A percentile compares a stretch with the other conserved stretches of the same genome.
These are phyloP conservation scores for Salvelinus sp. DNA, from an alignment of 2,113 vertebrate species.

Conservation along the genomic window DNA sequence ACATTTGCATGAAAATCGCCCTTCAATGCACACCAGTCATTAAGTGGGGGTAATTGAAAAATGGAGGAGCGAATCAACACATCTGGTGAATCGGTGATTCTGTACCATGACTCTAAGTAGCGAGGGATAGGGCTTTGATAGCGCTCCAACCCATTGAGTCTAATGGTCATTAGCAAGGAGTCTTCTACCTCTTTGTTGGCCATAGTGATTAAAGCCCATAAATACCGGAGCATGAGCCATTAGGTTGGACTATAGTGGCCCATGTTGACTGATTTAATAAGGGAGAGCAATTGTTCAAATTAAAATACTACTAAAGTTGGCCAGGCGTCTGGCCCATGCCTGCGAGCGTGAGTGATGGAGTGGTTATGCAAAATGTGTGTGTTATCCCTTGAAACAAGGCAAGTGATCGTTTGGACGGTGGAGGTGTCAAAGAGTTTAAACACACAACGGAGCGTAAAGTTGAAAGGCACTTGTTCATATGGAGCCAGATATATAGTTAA, in stretches of 20 bases:
- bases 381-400: background rate
- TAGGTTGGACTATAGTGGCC: slow-evolving; percentile 15
- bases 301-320: slow-evolving; percentile 3
- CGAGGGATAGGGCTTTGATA: slow-evolving; percentile 19
- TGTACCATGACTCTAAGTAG: slow-evolving; percentile 14
- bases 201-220: slow-evolving; percentile 1
- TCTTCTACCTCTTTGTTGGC: slow-evolving; percentile 11
- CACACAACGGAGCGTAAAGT: background rate
- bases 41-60: slow-evolving; percentile 25
- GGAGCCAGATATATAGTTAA: no score
- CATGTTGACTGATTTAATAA: slow-evolving; percentile 30
- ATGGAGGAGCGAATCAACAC: background rate
- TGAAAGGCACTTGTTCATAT: no score
- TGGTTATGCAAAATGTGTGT: background rate
- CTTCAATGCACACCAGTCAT: background rate
- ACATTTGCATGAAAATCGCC: slow-evolving; percentile 14
- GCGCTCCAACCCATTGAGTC: slow-evolving; percentile 38
- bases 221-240: slow-evolving; percentile 8
- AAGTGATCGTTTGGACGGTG: background rate
- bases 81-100: slow-evolving; percentile 22
- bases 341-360: background rate
- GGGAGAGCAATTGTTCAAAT: slow-evolving; percentile 17
- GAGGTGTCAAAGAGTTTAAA: background rate
- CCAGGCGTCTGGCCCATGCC: background rate
- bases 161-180: slow-evolving; percentile 8